A percentile compares a stretch with the other conserved stretches of the same genome.
These are phyloP conservation scores for Crotalus viridis DNA, from an alignment of 2,113 vertebrate species.

Conservation along the genomic window DNA sequence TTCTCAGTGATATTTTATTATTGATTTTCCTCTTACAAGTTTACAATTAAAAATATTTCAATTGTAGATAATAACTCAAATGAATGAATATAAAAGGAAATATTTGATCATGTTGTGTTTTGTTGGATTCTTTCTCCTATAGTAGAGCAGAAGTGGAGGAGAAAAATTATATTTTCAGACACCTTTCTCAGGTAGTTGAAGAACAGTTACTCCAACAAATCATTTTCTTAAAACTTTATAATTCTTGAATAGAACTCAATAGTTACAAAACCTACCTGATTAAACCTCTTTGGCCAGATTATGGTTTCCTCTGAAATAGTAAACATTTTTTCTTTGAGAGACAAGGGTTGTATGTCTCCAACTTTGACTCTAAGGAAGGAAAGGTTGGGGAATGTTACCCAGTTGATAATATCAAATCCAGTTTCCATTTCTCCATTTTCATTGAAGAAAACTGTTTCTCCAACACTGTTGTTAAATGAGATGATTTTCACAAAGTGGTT, in stretches of 20 bases:
- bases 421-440: not conserved
- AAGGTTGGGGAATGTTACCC: not conserved
- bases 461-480: not conserved
- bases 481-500: not conserved
- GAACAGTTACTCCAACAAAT: no score
- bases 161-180: not conserved
- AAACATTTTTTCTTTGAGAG: not conserved
- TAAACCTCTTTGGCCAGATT: not conserved
- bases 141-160: no score
- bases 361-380: not conserved
- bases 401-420: not conserved
- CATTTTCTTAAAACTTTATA: not conserved
- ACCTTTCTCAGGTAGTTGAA: not conserved
- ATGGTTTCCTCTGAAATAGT: not conserved
- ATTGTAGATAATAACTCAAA: not conserved
- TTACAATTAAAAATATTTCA: not conserved
- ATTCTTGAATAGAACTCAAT: not conserved
- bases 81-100: not conserved
- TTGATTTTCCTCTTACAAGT: not conserved
- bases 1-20: not conserved
- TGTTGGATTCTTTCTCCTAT: not conserved
- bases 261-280: not conserved
- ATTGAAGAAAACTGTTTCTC: not conserved
- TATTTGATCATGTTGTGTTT: not conserved
- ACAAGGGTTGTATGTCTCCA: not conserved